A percentile compares a stretch with the other conserved stretches of the same genome.
Conservation (phyloP, 2,888 invertebrate genomes). For the Oegoconia quadripuncta region DNA sequence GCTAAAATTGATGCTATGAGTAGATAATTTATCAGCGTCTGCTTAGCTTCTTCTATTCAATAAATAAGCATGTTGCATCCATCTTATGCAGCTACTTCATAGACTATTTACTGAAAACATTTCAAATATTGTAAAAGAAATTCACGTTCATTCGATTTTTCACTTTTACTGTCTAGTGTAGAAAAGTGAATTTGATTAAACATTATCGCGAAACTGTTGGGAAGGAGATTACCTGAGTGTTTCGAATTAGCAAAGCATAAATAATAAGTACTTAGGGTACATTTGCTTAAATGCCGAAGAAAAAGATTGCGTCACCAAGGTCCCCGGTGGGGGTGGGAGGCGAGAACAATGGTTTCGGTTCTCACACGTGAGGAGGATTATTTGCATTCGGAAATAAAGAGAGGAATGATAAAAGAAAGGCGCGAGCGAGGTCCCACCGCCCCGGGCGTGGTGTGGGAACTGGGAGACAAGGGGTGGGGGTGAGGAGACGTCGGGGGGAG, state of each 20-base stretch:
- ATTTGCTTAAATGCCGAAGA: slow-evolving; percentile 73
- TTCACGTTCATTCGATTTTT: background rate
- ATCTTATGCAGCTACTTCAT: slow-evolving; percentile 1
- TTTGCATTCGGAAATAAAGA: slow-evolving; percentile 81
- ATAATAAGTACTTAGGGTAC: slow-evolving; percentile 37
- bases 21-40: slow-evolving; percentile 2
- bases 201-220: too few species aligned
- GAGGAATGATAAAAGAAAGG: slow-evolving; percentile 80
- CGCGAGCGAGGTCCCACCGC: slow-evolving; percentile 77
- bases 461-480: slow-evolving; percentile 44
- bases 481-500: slow-evolving; percentile 37
- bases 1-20: too few species aligned
- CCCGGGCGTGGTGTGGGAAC: slow-evolving; percentile 77
- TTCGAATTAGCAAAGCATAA: too few species aligned
- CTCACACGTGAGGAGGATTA: slow-evolving; percentile 81
- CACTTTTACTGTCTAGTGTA: background rate
- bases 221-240: too few species aligned
- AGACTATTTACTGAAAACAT: background rate
- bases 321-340: slow-evolving; percentile 67
- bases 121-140: slow-evolving; percentile 1
- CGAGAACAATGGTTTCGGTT: slow-evolving; percentile 80
- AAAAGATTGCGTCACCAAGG: slow-evolving; percentile 78
- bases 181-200: too few species aligned
- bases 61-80: slow-evolving; percentile 3
- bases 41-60: background rate